Base-by-base conservation (phyloP, 2,888 invertebrate genomes). In the Tenthredo distinguenda region DNA sequence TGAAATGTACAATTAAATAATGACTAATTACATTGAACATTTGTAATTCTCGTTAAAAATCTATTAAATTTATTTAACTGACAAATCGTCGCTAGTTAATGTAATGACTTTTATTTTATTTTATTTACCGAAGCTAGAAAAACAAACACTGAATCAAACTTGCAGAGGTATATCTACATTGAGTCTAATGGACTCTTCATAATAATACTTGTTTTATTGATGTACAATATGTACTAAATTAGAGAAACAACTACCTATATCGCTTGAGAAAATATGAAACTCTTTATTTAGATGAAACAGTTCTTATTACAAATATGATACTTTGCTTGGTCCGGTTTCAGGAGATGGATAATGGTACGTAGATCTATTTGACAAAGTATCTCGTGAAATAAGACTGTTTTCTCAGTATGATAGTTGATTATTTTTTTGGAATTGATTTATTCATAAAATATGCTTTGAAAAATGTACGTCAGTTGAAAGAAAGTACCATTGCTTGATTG, bases 291-390 rank as follows among this genome's bases (percentile, higher is more conserved):
- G 12, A 47, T 47, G 43, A 50, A n/a, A n/a, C n/a, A 18, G 3
- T 76, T 47, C 2, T 47, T 1, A 47, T 43, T 47, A 76, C 5
- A 26, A 43, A 40, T 26, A 76, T 26, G 12, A 76, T n/a, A 76
- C 26, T 37, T 43, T 76, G 31, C 47, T 76, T 50, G 50, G 47
- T 47, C 15, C 21, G 12, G 4, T 50, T 76, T 47, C 37, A 79
- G 34, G 37, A 79, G 55, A 10, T 79, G 55, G 34, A 9, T 71
- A 71, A 71, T 37, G 18, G 71, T 18, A 0, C n/a, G 37, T 7
- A 18, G 37, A 15, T 37, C 71, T 50, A 76, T 76, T 76, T 26
- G 50, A 76, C 47, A 15, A 47, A 74, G 15, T 76, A 76, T 43
- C 31, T 76, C 26, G 26, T 0, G 26, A 21, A 74, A 47, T 21